Evolutionary conservation across 2,797 vertebrate genomes (phyloP), one percentile per base, ranked within the genome.

Genomic region (Oryzias sinensis): DNA sequence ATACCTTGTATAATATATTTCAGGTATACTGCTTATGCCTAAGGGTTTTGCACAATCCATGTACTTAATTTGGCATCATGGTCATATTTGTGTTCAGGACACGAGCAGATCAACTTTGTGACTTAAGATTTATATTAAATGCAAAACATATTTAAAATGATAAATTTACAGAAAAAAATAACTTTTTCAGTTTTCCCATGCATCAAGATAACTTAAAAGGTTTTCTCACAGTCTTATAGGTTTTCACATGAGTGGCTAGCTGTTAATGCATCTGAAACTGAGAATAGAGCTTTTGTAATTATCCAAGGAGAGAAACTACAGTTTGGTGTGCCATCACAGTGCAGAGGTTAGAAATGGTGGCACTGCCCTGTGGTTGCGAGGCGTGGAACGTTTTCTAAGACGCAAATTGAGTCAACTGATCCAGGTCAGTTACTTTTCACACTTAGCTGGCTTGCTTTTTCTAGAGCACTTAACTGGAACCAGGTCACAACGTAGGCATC

Each of bases 341-440:
- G 70, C 44, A 47, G 51, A 63, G 74, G 77, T 72, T 80, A 82
- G 89, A 82, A 84, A 82, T 75, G 79, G 78, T 80, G 20, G 81
- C 77, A 4, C 53, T 48, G 65, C 79, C 73, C 72, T 79, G 74
- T 77, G 56, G 60, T 84, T 1, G 29, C 62, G 47, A 54, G 77
- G 78, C 3, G 20, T 67, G 69, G 82, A 71, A 66, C 78, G 65
- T 74, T 84, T 89, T 90, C 89, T 85, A 84, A 89, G 89, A 88
- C 77, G 80, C 89, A 91, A 74, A 88, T 88, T 84, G 86, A 85
- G 81, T 93, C 90, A 91, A 85, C 86, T 82, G 86, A 89, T 77
- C 72, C 74, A 83, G 88, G 90, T 85, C 90, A 87, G 89, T 91
- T 89, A 80, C 62, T 77, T 85, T 92, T 90, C 88, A 81, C 65